A percentile compares a stretch with the other conserved stretches of the same genome.
Evolutionary conservation across 2,113 vertebrate species (phyloP).

Genomic region (Sinocyclocheilus rhinocerous): DNA sequence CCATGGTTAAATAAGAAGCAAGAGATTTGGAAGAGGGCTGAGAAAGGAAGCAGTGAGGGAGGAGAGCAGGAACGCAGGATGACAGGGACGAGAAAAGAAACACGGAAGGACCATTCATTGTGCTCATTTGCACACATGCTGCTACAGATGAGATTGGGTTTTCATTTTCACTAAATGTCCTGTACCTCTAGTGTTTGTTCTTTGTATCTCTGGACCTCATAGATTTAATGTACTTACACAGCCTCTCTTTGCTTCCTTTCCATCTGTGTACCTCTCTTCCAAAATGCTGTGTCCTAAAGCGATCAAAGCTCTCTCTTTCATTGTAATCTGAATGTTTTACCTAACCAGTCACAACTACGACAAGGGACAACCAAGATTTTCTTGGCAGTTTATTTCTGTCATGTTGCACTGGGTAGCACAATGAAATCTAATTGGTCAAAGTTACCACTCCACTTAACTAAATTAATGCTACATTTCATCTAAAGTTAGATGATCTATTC

Average conservation of each 20-base stretch:
- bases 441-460: background rate
- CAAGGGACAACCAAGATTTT: background rate
- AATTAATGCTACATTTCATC: background rate
- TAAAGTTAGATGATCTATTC: background rate
- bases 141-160: background rate
- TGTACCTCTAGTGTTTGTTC: background rate
- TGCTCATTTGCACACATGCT: background rate
- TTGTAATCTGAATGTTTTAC: background rate
- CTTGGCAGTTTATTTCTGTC: background rate
- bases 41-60: background rate
- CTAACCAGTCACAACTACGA: background rate
- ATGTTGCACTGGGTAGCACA: background rate
- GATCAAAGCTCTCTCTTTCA: background rate
- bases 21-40: slow-evolving; percentile 1
- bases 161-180: background rate
- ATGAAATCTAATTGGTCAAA: background rate
- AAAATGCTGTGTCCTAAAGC: background rate
- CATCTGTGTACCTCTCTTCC: background rate
- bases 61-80: background rate
- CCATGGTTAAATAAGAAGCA: background rate
- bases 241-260: background rate
- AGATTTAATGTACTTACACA: background rate
- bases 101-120: slow-evolving; percentile 1
- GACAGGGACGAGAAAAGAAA: slow-evolving; percentile 9
- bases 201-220: background rate